Percentiles rank a stretch among this genome's conserved stretches.
phyloP scores from a whole-genome alignment of 1,140 invertebrate genomes.

The Metaphire vulgaris region DNA sequence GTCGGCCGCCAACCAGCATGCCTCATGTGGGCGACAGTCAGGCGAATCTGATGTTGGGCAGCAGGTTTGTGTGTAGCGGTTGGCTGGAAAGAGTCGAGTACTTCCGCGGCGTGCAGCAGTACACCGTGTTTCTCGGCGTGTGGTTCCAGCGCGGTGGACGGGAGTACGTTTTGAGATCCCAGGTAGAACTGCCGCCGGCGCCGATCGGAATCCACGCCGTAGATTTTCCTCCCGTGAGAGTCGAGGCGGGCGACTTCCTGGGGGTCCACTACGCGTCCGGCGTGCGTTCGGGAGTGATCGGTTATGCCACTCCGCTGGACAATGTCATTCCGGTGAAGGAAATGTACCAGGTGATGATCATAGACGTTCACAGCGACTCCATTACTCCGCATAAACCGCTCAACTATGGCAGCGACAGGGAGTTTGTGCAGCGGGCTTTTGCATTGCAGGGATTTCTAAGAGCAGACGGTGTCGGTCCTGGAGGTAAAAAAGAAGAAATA shows the following conservation, averaged over 20 bases:
- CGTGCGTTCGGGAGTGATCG: slow-evolving; percentile 37
- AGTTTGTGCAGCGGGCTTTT: neutral
- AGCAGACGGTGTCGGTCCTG: too few species aligned
- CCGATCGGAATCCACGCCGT: slow-evolving; percentile 36
- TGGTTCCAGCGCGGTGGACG: slow-evolving; percentile 37
- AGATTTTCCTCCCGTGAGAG: slow-evolving; percentile 24
- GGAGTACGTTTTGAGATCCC: slow-evolving; percentile 36
- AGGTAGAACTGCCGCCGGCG: slow-evolving; percentile 35
- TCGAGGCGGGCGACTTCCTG: slow-evolving; percentile 42
- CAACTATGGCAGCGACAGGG: neutral
- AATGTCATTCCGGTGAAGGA: slow-evolving; percentile 34
- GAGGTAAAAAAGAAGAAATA: too few species aligned
- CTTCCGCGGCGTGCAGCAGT: slow-evolving; percentile 36
- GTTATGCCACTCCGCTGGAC: slow-evolving; percentile 35
- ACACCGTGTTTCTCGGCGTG: slow-evolving; percentile 35
- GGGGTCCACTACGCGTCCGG: slow-evolving; percentile 40
- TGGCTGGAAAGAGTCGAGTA: slow-evolving; percentile 39
- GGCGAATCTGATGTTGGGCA: slow-evolving; percentile 43
- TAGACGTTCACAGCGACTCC: slow-evolving; percentile 35
- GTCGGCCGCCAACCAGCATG: slow-evolving; percentile 35
- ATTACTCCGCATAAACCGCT: neutral
- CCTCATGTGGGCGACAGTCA: slow-evolving; percentile 38
- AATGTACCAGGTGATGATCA: slow-evolving; percentile 38
- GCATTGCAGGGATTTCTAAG: neutral
- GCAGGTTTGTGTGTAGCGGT: slow-evolving; percentile 42